Base-by-base conservation (phyloP, 1,140 invertebrate species). In the Helicoverpa zea region DNA sequence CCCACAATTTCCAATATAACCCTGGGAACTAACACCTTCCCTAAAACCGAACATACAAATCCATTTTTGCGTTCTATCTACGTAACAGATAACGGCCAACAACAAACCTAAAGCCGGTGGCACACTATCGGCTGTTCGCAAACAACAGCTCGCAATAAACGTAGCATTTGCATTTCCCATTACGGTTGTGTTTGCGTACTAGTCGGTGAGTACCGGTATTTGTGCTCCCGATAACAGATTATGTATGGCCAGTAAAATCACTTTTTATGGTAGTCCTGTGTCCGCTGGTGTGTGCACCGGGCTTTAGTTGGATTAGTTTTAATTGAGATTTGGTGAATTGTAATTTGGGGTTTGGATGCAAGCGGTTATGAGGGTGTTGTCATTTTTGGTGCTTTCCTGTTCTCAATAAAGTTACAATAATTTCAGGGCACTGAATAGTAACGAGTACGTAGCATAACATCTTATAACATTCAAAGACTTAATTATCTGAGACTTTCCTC, bases 211-310 rank as follows among this genome's bases (percentile, higher is more conserved):
- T 52, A 23, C 66, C 49, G 49, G 47, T 52, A 77, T 77, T 77
- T 66, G 18, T 30, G 16, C 74, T 63, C 43, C 66, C 61, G 75
- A 77, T 77, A 77, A 77, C 56, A 35, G 75, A 52, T 79, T 81
- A 86, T 79, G 84, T 80, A 81, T 84, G 77, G 79, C 72, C 35
- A 58, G 72, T 87, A 84, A 84, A 54, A 70, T 70, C 49, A 30
- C 49, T 73, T 73, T 73, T 73, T 56, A 29, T 56, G 16, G 66
- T 52, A 54, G 61, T 29, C 35, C 14, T 23, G n/a, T 54, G 47
- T 70, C 30, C 35, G 52, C 51, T 73, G 14, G 43, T 23, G 66
- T 52, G 66, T 70, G 66, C 13, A 54, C 49, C 49, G 30, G 11
- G 14, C 23, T 73, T 73, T 35, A 58, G 70, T 72, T 16, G 51